phyloP scores from a whole-genome alignment of 2,113 vertebrate genomes.

The Zosterops pallidus region DNA sequence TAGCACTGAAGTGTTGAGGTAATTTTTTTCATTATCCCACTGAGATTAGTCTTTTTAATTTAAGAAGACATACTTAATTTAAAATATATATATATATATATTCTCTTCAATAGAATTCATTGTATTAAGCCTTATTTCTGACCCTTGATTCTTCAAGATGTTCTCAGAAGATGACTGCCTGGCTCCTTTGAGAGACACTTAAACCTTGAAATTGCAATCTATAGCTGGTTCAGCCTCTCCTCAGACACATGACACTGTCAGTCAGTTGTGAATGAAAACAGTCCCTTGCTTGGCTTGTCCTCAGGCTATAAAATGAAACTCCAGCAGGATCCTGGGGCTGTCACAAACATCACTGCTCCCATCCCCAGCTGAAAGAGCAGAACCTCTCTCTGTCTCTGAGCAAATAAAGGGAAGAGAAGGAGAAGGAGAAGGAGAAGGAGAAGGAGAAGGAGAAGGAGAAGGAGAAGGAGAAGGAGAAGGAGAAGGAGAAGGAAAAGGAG shows the following conservation, averaged over 20 bases:
- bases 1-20: not conserved
- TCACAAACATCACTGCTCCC: not conserved
- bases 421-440: no score
- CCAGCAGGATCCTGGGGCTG: not conserved
- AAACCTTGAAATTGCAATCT: not conserved
- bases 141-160: not conserved
- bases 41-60: not conserved
- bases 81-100: not conserved
- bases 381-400: not conserved
- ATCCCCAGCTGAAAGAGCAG: not conserved
- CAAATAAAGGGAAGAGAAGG: not conserved
- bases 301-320: not conserved
- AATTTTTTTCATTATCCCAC: not conserved
- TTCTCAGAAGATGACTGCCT: not conserved
- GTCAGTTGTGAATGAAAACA: not conserved
- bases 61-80: not conserved
- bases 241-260: not conserved
- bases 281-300: not conserved
- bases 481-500: rapidly evolving
- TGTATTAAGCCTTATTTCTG: not conserved
- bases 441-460: not conserved
- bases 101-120: not conserved
- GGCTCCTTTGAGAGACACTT: not conserved
- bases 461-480: no score
- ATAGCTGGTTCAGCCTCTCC: not conserved